phyloP scores from a whole-genome alignment of 1,140 invertebrate genomes.

The Macrotrachela quadricornifera region DNA sequence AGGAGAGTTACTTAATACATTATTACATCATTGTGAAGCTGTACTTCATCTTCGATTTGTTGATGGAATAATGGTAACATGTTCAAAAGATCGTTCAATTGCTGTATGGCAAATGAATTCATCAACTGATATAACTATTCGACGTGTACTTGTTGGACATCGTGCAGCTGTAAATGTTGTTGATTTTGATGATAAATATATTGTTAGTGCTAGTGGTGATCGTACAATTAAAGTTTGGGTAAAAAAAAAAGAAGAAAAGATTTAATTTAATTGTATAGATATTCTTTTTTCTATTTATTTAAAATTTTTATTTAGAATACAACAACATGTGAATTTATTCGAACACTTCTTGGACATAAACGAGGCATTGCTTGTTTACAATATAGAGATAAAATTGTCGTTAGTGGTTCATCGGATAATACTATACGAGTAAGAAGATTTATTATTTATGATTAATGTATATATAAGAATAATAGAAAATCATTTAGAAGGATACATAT shows the following conservation, averaged over 20 bases:
- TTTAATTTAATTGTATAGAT: too few relatives aligned
- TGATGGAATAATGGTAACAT: conserved; percentile 99
- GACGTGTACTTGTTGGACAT: conserved; percentile 84
- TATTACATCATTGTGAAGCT: conserved; percentile 97
- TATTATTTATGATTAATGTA: too few relatives aligned
- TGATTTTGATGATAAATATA: conserved; percentile 98
- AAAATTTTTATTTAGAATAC: not conserved
- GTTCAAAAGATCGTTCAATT: conserved; percentile 96
- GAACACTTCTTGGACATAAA: conserved; percentile 93
- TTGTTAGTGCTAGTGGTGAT: conserved; percentile 94
- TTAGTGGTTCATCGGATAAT: conserved; percentile 95
- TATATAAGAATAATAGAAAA: too few relatives aligned
- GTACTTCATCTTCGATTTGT: conserved; percentile 91
- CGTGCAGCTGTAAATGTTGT: conserved; percentile 97
- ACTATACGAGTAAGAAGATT: conserved; percentile 69
- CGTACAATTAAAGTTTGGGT: conserved; percentile 70
- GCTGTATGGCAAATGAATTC: conserved; percentile 99
- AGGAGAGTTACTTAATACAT: conserved; percentile 57
- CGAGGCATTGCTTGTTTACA: conserved; percentile 96
- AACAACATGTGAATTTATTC: conserved; percentile 86
- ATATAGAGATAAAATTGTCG: conserved; percentile 83
- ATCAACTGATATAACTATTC: conserved; percentile 74
- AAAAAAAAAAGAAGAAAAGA: too few relatives aligned
- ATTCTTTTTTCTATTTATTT: too few relatives aligned
- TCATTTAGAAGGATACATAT: too few relatives aligned